Evolutionary conservation across 92 coral and sea anemone genomes (phyloP).

Genomic region (Galaxea fascicularis): DNA sequence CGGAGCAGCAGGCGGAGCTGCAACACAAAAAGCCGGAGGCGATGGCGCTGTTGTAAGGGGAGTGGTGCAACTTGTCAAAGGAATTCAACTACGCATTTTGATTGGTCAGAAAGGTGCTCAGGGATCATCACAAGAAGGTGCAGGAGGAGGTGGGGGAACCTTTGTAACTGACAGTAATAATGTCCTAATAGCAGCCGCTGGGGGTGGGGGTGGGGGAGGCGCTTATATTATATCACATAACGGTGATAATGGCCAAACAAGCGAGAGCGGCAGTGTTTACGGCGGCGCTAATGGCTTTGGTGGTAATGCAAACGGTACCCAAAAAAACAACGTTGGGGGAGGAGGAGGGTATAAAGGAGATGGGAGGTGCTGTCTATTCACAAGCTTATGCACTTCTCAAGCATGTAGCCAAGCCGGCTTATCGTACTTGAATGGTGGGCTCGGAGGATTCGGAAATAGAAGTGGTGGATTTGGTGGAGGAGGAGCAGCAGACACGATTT

Average conservation of each 20-base stretch:
- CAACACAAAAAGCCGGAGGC: conserved; percentile 6
- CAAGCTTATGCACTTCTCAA: conserved; percentile 15
- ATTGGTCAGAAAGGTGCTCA: conserved; percentile 66
- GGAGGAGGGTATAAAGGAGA: conserved; percentile 66
- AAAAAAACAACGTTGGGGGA: conserved; percentile 47
- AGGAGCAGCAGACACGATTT: conserved; percentile 49
- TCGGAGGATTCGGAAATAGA: conserved; percentile 61
- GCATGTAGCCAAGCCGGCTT: conserved; percentile 52
- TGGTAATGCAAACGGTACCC: conserved; percentile 52
- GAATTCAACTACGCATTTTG: conserved; percentile 44
- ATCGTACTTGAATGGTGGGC: conserved; percentile 61
- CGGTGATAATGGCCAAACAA: conserved; percentile 55
- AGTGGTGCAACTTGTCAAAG: conserved; percentile 35
- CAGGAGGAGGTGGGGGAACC: conserved; percentile 82
- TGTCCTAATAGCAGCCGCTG: conserved; percentile 62
- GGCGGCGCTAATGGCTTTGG: conserved; percentile 66
- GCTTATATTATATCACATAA: not conserved
- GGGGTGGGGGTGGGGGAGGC: conserved; percentile 79
- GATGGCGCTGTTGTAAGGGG: conserved; percentile 58
- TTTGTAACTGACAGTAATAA: conserved; percentile 37
- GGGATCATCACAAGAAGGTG: not conserved
- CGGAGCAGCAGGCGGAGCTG: conserved; percentile 73
- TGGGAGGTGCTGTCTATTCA: conserved; percentile 46
- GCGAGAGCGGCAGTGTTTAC: conserved; percentile 37
- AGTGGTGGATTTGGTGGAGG: conserved; percentile 84